These are phyloP conservation scores for Xiphorhynchus erythropygius DNA, from an alignment of 2,797 vertebrate species.

Conservation along the genomic window DNA sequence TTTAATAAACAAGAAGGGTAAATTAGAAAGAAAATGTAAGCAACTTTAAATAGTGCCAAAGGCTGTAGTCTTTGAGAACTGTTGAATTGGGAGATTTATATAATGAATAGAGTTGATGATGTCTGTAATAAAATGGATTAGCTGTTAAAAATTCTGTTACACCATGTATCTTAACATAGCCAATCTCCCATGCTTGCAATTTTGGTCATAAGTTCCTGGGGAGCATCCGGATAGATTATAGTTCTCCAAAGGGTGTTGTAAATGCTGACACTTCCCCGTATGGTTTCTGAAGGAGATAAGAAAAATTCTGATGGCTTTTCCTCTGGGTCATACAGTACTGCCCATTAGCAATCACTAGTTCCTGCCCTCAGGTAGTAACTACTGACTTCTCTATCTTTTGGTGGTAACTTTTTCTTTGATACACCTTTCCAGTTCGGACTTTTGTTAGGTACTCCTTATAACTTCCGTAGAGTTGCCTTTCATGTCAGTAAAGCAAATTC, in stretches of 20 bases:
- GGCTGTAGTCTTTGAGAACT: constrained; percentile 9
- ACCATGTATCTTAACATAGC: background rate
- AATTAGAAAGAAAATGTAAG: constrained; percentile 43
- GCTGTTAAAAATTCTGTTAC: constrained; percentile 5
- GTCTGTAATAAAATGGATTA: constrained; percentile 38
- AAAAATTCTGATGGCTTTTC: background rate
- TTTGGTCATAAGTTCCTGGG: background rate
- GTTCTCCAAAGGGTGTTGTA: background rate
- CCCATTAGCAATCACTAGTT: background rate
- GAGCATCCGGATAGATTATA: background rate
- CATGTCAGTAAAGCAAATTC: background rate
- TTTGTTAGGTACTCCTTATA: background rate
- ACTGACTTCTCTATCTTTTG: background rate
- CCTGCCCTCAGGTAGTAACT: background rate
- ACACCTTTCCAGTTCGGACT: background rate
- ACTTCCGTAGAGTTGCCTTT: background rate
- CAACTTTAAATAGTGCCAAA: constrained; percentile 4
- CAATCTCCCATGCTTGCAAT: background rate
- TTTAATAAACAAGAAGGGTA: constrained; percentile 46
- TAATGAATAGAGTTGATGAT: constrained; percentile 29
- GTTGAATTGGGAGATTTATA: background rate
- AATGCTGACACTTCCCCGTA: background rate
- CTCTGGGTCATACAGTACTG: background rate
- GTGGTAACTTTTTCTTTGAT: background rate
- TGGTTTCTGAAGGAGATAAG: background rate